Evolutionary conservation across 2,797 vertebrate species (phyloP).

Genomic region (Danionella dracula): DNA sequence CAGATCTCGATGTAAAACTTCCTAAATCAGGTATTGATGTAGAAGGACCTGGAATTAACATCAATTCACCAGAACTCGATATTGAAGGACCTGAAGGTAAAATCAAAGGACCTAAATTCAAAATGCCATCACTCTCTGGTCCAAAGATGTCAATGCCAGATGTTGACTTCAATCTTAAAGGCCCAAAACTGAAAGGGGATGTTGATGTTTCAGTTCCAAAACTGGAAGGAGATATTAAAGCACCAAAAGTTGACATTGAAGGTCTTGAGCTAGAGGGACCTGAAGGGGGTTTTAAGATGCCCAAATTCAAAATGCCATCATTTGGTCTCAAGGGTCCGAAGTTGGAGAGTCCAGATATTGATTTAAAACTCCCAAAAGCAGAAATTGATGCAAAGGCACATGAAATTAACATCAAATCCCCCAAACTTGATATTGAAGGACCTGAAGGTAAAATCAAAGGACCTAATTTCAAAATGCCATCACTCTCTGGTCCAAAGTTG

Average conservation of each 20-base stretch:
- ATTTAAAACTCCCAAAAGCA: neutral
- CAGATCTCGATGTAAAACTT: neutral
- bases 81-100: neutral
- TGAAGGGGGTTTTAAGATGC: neutral
- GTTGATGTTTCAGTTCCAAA: neutral
- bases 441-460: neutral
- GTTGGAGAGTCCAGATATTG: neutral
- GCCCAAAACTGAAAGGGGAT: conserved; percentile 2
- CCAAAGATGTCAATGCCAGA: neutral
- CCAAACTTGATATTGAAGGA: conserved; percentile 12
- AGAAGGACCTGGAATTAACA: conserved; percentile 5
- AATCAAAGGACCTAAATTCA: neutral
- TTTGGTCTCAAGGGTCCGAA: conserved; percentile 15
- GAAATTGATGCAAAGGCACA: neutral
- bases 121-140: neutral
- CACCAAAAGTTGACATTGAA: neutral
- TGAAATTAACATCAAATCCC: neutral
- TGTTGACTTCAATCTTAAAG: neutral
- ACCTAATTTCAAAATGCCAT: conserved; percentile 39
- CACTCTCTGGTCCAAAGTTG: neutral
- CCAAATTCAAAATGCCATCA: conserved; percentile 20
- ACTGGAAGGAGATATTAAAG: too few species aligned
- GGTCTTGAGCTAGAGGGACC: neutral
- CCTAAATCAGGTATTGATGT: conserved; percentile 23
- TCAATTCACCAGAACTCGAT: neutral